These are phyloP conservation scores for Electrona antarctica DNA, from an alignment of 2,113 vertebrate species.

Conservation along the genomic window DNA sequence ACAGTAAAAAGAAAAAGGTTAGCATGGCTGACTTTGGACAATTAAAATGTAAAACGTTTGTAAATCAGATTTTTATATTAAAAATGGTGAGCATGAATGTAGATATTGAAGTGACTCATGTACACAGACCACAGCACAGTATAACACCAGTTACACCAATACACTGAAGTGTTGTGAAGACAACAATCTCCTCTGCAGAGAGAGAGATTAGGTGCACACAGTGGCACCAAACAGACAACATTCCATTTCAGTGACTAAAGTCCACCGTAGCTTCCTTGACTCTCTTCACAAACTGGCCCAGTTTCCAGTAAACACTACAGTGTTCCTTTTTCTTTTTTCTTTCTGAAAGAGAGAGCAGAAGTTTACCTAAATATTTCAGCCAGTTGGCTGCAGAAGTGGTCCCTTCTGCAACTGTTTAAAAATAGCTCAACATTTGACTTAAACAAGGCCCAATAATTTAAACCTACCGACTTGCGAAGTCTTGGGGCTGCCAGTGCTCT, in stretches of 20 bases:
- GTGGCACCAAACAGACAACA: conserved; percentile 2
- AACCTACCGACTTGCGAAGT: not conserved
- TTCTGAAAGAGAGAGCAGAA: not conserved
- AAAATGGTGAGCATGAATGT: no score
- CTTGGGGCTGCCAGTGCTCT: no score
- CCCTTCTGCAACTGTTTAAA: not conserved
- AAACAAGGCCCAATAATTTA: not conserved
- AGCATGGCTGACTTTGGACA: no score
- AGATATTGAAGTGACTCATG: no score
- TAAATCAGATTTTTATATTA: no score
- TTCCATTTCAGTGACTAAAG: conserved; percentile 21
- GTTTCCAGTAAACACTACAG: no score
- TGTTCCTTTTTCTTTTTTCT: not conserved
- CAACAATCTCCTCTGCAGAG: not conserved
- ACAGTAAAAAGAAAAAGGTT: not conserved
- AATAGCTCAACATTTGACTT: not conserved
- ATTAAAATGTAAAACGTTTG: no score
- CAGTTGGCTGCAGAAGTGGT: not conserved
- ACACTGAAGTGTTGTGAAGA: no score
- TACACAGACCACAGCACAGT: no score
- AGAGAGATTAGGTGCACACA: conserved; percentile 1
- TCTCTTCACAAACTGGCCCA: not conserved
- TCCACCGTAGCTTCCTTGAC: conserved; percentile 16
- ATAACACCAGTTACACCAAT: no score
- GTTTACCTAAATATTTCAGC: conserved; percentile 7